These are phyloP conservation scores for Phrynocephalus vlangalii DNA, from an alignment of 2,797 vertebrate genomes.

Conservation along the genomic window DNA sequence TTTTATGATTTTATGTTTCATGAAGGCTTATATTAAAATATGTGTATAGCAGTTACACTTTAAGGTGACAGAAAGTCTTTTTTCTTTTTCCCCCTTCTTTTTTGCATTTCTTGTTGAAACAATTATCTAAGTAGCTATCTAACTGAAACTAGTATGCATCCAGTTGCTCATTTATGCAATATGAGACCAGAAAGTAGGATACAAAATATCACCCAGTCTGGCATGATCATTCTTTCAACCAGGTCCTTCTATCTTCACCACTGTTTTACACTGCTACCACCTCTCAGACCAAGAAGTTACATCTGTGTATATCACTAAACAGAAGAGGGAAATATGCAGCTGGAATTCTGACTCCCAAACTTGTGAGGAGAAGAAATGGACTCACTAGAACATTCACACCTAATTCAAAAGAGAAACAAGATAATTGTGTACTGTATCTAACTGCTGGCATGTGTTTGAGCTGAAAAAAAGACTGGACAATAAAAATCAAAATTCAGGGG, in stretches of 20 bases:
- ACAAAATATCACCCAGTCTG: neutral
- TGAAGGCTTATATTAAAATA: too few relatives aligned
- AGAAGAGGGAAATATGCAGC: neutral
- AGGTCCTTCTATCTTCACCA: neutral
- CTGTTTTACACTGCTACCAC: neutral
- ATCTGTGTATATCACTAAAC: neutral
- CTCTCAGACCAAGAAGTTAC: neutral
- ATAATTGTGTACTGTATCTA: neutral
- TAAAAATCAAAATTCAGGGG: neutral
- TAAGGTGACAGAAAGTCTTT: too few relatives aligned
- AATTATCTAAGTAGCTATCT: too few relatives aligned
- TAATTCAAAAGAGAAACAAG: conserved; percentile 1
- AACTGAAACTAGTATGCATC: neutral
- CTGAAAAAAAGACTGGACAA: neutral
- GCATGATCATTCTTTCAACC: too few relatives aligned
- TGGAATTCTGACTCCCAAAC: neutral
- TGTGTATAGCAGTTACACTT: too few relatives aligned
- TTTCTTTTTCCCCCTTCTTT: too few relatives aligned
- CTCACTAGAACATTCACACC: neutral
- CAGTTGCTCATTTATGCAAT: neutral
- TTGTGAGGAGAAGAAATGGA: neutral
- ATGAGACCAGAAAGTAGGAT: neutral
- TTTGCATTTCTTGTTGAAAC: too few relatives aligned
- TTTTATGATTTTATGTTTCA: too few relatives aligned
- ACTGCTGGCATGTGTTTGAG: neutral